phyloP scores from a whole-genome alignment of 37 sponge, comb jelly and placozoan species.

The Beroe ovata region DNA sequence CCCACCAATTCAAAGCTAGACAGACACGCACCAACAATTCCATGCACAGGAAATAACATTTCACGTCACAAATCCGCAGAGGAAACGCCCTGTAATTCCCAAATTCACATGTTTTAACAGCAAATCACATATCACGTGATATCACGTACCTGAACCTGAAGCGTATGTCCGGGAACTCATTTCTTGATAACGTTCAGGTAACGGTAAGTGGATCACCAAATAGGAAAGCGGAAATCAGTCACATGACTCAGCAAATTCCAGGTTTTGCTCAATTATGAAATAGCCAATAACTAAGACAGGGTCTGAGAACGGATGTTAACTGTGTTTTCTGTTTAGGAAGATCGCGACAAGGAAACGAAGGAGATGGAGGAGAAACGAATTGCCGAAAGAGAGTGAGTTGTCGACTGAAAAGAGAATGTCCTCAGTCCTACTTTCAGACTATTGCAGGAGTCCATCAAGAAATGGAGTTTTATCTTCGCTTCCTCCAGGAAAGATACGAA shows the following conservation, averaged over 20 bases:
- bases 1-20: neutral
- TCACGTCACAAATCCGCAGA: too few relatives aligned
- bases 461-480: too few relatives aligned
- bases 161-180: neutral
- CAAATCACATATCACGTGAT: too few relatives aligned
- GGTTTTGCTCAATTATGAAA: neutral
- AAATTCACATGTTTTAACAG: too few relatives aligned
- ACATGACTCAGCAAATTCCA: too few relatives aligned
- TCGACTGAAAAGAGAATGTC: too few relatives aligned
- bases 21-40: neutral
- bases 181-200: neutral
- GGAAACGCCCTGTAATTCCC: too few relatives aligned
- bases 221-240: too few relatives aligned
- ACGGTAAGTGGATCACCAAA: too few relatives aligned
- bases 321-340: neutral
- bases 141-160: neutral
- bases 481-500: neutral
- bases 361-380: constrained; percentile 15
- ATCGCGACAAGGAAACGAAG: neutral
- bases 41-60: neutral
- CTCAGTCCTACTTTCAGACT: neutral
- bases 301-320: neutral
- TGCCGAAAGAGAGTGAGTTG: constrained; percentile 3
- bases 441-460: too few relatives aligned
- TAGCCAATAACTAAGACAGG: neutral